Conservation (phyloP, 2,888 invertebrate species). For the Cremastinae sp. region DNA sequence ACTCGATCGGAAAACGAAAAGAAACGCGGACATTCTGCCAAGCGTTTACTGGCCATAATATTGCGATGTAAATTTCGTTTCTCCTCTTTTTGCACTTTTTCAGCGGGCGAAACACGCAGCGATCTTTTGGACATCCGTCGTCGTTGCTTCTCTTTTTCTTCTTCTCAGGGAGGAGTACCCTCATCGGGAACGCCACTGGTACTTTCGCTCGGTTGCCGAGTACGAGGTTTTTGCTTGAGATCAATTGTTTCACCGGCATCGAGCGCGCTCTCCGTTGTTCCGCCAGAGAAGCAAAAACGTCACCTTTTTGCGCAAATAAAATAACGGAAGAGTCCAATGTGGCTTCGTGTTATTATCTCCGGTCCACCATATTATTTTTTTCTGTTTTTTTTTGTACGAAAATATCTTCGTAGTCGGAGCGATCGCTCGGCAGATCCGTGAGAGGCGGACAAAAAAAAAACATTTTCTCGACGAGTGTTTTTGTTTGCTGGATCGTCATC, state of each 20-base stretch:
- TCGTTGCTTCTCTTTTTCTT: background rate
- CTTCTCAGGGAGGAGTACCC: background rate
- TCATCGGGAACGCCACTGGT: background rate
- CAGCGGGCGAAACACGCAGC: background rate
- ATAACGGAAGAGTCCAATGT: slow-evolving; percentile 10
- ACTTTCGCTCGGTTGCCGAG: slow-evolving; percentile 1
- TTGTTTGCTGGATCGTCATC: slow-evolving; percentile 26
- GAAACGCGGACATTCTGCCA: background rate
- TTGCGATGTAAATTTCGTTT: slow-evolving; percentile 22
- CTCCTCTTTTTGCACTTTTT: background rate
- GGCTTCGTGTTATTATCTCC: slow-evolving; percentile 39
- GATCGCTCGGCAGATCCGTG: background rate
- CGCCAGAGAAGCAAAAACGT: background rate
- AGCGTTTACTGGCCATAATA: slow-evolving; percentile 42
- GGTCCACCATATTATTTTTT: background rate
- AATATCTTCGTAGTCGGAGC: background rate
- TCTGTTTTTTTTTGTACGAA: background rate
- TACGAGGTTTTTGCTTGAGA: slow-evolving; percentile 39
- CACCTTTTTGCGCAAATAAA: background rate
- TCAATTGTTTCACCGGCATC: slow-evolving; percentile 45
- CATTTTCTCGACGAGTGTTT: slow-evolving; percentile 6
- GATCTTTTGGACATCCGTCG: background rate
- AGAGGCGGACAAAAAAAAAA: background rate
- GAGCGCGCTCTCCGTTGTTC: slow-evolving; percentile 1
- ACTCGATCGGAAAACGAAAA: background rate